These are phyloP conservation scores for Pomacea canaliculata DNA, from an alignment of 2,888 invertebrate genomes.

Conservation along the genomic window DNA sequence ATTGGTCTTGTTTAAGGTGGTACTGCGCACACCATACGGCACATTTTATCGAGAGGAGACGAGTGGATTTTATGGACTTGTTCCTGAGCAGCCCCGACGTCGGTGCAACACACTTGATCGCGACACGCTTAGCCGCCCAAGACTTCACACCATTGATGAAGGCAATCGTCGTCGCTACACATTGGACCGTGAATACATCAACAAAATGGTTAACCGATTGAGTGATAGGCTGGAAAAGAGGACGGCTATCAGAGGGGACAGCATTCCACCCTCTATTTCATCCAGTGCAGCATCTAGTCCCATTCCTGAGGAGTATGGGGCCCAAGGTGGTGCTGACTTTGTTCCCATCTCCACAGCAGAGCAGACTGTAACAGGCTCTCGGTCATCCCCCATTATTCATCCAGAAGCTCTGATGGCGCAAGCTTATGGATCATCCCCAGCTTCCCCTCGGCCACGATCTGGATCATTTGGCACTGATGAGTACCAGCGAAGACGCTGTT, in stretches of 20 bases:
- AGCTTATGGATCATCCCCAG: conserved; percentile 38
- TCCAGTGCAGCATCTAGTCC: conserved; percentile 58
- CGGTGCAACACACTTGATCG: conserved; percentile 61
- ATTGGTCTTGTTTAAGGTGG: conserved; percentile 31
- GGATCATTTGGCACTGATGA: conserved; percentile 57
- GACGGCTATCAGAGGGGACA: conserved; percentile 48
- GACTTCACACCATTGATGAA: conserved; percentile 60
- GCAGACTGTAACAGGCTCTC: conserved; percentile 45
- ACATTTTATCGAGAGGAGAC: conserved; percentile 60
- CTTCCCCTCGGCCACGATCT: conserved; percentile 52
- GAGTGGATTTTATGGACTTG: conserved; percentile 53
- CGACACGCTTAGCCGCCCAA: conserved; percentile 55
- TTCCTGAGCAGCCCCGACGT: conserved; percentile 54
- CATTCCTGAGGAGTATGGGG: conserved; percentile 49
- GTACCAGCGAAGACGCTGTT: conserved; percentile 55
- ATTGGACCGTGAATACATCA: conserved; percentile 58
- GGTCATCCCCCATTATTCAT: conserved; percentile 49
- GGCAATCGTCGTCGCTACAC: conserved; percentile 55
- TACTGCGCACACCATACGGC: conserved; percentile 62
- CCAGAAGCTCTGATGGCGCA: conserved; percentile 47
- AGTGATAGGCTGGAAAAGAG: conserved; percentile 55
- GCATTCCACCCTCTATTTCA: conserved; percentile 57
- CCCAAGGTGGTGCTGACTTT: conserved; percentile 44
- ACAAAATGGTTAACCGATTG: conserved; percentile 55
- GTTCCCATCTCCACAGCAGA: conserved; percentile 53